phyloP scores from a whole-genome alignment of 2,113 vertebrate genomes.

The Pangasianodon gigas region DNA sequence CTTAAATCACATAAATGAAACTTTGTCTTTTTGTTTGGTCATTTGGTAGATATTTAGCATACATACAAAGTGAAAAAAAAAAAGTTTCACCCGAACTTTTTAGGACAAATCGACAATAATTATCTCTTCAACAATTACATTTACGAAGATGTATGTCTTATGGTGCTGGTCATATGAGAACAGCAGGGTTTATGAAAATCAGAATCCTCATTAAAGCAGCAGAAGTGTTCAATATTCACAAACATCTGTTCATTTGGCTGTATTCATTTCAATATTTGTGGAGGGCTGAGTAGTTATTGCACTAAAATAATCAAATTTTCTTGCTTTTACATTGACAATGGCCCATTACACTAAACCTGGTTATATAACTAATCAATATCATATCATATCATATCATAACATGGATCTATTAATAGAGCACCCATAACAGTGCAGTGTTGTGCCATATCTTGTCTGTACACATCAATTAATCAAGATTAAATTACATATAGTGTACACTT shows the following conservation, averaged over 20 bases:
- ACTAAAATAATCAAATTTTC: neutral
- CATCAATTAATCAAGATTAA: neutral
- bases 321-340: neutral
- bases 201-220: constrained; percentile 27
- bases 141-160: neutral
- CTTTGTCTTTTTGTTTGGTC: neutral
- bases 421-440: neutral
- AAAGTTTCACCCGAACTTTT: neutral
- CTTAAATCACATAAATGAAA: neutral
- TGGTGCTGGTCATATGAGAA: constrained; percentile 11
- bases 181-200: constrained; percentile 37
- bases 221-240: constrained; percentile 30
- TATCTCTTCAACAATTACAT: neutral
- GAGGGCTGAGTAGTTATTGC: neutral
- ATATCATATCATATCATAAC: neutral
- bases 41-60: neutral
- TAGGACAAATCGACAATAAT: neutral
- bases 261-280: neutral
- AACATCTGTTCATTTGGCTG: constrained; percentile 37
- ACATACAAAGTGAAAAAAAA: neutral
- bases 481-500: neutral
- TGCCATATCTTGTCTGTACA: neutral
- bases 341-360: too few species aligned
- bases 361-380: neutral
- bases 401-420: neutral